Evolutionary conservation across 1,140 invertebrate genomes (phyloP).

Genomic region (Leptopilina clavipes): DNA sequence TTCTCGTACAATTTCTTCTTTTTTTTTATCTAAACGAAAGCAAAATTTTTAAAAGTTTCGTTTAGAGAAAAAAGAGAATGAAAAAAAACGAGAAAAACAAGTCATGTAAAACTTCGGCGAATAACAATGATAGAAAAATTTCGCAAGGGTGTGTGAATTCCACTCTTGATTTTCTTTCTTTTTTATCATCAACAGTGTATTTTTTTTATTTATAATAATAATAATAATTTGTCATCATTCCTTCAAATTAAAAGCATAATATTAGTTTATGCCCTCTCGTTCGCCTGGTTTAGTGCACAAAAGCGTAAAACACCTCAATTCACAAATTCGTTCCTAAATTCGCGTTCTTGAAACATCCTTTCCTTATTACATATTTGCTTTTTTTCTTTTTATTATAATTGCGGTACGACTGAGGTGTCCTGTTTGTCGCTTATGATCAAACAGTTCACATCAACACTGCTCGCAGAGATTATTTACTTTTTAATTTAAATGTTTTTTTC

Average conservation of each 20-base stretch:
- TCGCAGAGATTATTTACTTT: constrained; percentile 62
- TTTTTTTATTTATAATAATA: constrained; percentile 43
- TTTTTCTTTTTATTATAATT: constrained; percentile 51
- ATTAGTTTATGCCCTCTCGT: no score
- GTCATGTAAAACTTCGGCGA: constrained; percentile 46
- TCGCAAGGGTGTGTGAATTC: constrained; percentile 51
- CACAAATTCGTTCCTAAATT: constrained; percentile 45
- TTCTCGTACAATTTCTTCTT: neutral
- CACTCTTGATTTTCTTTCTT: constrained; percentile 23
- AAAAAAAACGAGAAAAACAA: constrained; percentile 31
- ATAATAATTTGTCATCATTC: constrained; percentile 42
- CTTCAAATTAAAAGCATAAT: neutral
- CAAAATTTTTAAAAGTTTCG: constrained; percentile 35
- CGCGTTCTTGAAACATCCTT: constrained; percentile 36
- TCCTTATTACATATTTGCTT: constrained; percentile 34
- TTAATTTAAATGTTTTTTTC: constrained; percentile 29
- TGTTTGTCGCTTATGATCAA: constrained; percentile 61
- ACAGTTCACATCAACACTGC: constrained; percentile 49
- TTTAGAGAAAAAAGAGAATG: constrained; percentile 41
- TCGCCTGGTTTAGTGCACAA: constrained; percentile 48
- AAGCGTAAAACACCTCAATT: constrained; percentile 49
- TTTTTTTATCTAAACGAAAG: neutral
- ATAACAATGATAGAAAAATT: constrained; percentile 56
- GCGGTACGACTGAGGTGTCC: constrained; percentile 57
- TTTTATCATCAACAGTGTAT: constrained; percentile 25